A percentile compares a stretch with the other conserved stretches of the same genome.
phyloP scores from a whole-genome alignment of 2,113 vertebrate species.

The Xiphophorus maculatus region DNA sequence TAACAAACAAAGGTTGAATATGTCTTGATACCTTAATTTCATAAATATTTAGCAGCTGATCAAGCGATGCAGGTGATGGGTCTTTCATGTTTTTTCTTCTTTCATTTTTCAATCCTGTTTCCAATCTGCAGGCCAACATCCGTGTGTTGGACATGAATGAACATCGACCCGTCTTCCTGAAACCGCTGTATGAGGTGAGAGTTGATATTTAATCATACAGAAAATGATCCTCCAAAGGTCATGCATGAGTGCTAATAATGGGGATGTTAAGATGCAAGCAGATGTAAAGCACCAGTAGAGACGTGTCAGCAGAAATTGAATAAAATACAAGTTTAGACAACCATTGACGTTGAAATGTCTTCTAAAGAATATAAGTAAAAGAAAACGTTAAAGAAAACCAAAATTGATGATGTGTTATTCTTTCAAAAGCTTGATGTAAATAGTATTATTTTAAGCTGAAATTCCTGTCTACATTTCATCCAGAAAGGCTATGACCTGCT shows the following conservation, averaged over 20 bases:
- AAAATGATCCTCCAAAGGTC: neutral
- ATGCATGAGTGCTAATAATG: neutral
- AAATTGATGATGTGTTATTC: neutral
- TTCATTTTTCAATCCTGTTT: constrained; percentile 9
- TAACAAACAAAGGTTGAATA: neutral
- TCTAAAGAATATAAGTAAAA: neutral
- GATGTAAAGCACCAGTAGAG: neutral
- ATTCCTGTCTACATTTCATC: neutral
- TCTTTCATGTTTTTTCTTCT: constrained; percentile 8
- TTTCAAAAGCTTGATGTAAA: too few relatives aligned
- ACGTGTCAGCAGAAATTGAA: neutral
- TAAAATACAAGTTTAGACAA: neutral
- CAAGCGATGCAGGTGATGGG: neutral
- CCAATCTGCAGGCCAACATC: constrained; percentile 86
- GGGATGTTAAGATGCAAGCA: neutral
- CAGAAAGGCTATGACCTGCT: neutral
- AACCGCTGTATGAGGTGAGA: constrained; percentile 81
- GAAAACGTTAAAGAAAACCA: neutral
- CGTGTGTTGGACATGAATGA: constrained; percentile 90
- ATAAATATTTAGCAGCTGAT: neutral
- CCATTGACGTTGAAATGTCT: neutral
- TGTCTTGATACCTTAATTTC: neutral
- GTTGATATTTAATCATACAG: neutral
- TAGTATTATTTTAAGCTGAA: neutral
- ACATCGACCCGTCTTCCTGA: constrained; percentile 88